Percentiles rank a stretch among this genome's conserved stretches.
Conservation (phyloP, 2,888 invertebrate species). For the Galerucella pusilla region DNA sequence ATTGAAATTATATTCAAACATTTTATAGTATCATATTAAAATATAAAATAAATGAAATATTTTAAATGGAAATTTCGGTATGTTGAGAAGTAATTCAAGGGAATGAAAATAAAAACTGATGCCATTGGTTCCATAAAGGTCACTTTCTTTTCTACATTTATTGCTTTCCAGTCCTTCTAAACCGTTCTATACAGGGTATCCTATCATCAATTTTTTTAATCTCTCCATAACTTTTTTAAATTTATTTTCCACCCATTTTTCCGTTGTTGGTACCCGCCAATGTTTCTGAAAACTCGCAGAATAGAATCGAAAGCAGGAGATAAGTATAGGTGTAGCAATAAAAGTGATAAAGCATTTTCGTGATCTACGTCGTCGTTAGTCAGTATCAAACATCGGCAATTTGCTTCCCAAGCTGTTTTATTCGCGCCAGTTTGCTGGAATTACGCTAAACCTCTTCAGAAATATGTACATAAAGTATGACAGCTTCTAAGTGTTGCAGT, state of each 20-base stretch:
- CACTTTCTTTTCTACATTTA: too few relatives aligned
- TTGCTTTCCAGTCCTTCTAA: too few relatives aligned
- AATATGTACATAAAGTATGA: slow-evolving; percentile 44
- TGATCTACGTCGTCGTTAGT: slow-evolving; percentile 52
- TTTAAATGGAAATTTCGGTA: background rate
- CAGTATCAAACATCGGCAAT: slow-evolving; percentile 50
- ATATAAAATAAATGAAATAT: background rate
- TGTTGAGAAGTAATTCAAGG: too few relatives aligned
- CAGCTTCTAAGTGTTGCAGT: slow-evolving; percentile 36
- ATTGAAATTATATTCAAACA: background rate
- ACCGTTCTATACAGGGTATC: too few relatives aligned
- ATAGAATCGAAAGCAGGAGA: slow-evolving; percentile 46
- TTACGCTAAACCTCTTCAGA: slow-evolving; percentile 41
- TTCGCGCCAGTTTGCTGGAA: slow-evolving; percentile 48
- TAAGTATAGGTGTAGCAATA: slow-evolving; percentile 49
- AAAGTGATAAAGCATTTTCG: slow-evolving; percentile 53
- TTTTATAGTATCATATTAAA: background rate
- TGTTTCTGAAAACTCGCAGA: slow-evolving; percentile 21
- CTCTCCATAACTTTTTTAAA: background rate
- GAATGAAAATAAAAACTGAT: too few relatives aligned
- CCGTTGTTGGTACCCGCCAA: background rate
- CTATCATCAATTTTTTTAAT: too few relatives aligned
- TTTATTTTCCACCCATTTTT: background rate
- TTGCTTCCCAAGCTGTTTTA: slow-evolving; percentile 48
- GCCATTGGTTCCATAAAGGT: too few relatives aligned